Evolutionary conservation across 2,113 vertebrate species (phyloP), one percentile per base, ranked within the genome.

Genomic region (Calyptomena viridis): DNA sequence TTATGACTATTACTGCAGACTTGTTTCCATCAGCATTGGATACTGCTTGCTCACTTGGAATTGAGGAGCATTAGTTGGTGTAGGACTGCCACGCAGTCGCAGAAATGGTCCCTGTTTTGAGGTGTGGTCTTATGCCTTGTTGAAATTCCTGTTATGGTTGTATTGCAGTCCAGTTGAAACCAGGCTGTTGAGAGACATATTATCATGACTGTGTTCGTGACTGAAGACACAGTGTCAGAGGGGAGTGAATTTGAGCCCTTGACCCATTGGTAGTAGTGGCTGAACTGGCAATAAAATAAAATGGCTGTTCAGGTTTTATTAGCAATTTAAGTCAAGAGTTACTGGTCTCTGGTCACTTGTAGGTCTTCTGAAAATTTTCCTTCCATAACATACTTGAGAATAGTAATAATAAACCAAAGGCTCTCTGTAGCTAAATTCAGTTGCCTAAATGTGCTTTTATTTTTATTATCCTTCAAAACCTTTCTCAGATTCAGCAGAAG

Each of bases 261-360:
- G 90, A 96, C 68, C 74, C 73, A 13, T 79, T 77, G 49, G 59
- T 78, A 53, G 11, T 71, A 78, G 80, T 84, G 59, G 59, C 46
- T 89, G 93, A 96, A 82, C 87, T 75, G 79, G 69, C 72, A 94
- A 60, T 97, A 93, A 96, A 96, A 93, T 95, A 86, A 95, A 96
- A 86, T 50, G 49, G 14, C 79, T 92, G 40, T 84, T 96, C 55
- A 49, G 85, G 88, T 93, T 95, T 97, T 92, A 95, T 71, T 87
- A 87, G 47, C 84, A 75, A 7, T 89, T 93, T 83, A 72, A 90
- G 31, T 39, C 63, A 62, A 63, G 78, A 80, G 60, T 90, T 92
- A 60, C 67, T 92, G 72, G 52, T 88, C 75, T 92, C 59, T 89
- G n/a, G 68, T 93, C 73, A 85, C 66, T 83, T 84, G 18, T 73